Conservation (phyloP, 1,140 invertebrate species). For the Reticulitermes speratus region DNA sequence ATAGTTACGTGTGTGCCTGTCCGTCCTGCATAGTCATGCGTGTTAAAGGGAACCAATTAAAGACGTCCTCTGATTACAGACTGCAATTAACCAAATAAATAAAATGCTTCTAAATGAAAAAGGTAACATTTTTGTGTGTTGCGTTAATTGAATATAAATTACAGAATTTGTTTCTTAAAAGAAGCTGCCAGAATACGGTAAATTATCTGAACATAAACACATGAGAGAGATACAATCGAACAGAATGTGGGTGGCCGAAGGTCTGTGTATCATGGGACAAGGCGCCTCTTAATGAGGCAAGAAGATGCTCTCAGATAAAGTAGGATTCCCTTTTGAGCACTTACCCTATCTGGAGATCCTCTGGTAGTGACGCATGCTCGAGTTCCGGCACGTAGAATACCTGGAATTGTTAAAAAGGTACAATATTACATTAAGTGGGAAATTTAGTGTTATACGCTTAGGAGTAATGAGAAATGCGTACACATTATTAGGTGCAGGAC, state of each 20-base stretch:
- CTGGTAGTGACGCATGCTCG: too few species aligned
- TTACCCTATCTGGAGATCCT: too few species aligned
- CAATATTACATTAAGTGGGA: too few species aligned
- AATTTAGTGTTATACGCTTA: too few species aligned
- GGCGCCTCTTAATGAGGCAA: background rate
- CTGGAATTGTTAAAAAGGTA: too few species aligned
- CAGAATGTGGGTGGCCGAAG: background rate
- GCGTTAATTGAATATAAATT: slow-evolving; percentile 17
- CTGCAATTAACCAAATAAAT: background rate
- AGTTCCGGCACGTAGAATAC: too few species aligned
- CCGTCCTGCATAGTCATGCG: too few species aligned
- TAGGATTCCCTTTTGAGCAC: background rate
- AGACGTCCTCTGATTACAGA: background rate
- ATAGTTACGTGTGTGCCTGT: too few species aligned
- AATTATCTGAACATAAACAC: background rate
- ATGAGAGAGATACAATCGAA: too few species aligned
- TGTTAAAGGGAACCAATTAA: background rate
- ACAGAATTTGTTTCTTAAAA: background rate
- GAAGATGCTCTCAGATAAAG: background rate
- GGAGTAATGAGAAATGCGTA: too few species aligned
- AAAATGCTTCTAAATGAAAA: background rate
- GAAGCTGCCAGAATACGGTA: background rate
- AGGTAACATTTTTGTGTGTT: background rate
- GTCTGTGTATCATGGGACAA: background rate
- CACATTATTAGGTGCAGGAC: too few species aligned